Evolutionary conservation across 2,113 vertebrate genomes (phyloP), one percentile per base, ranked within the genome.

Genomic region (Osmerus eperlanus): DNA sequence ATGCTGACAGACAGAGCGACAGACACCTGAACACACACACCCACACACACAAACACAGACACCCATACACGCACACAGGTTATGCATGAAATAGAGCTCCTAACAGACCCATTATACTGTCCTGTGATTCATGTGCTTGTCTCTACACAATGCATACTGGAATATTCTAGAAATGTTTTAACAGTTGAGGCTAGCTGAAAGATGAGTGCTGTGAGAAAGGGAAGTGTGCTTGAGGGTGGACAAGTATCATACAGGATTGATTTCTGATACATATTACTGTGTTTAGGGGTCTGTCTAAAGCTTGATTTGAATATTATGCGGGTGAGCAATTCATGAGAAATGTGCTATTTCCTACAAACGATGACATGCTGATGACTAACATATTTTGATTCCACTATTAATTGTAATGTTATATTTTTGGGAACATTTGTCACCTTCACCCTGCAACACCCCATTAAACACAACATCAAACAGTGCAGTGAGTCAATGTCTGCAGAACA

Each of bases 161-260:
- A 28, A 63, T 15, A 32, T 63, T 63, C 15, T 28, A 65, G 29
- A 32, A 64, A 64, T 64, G 29, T 67, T 71, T 70, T 64, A 66
- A 28, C 65, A 36, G 63, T 52, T 18, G 67, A 62, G 65, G 72
- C 60, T 67, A 71, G 67, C 66, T 81, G 65, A 65, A 68, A 85
- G 75, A 62, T 62, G 65, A 81, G 71, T 60, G 54, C 65, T 74
- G 74, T 87, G 81, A 78, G 78, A 83, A 81, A 74, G 65, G 71
- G 62, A 75, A 75, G 69, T 79, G 78, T 77, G 75, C 84, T 82
- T 9, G 5, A 65, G 83, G 76, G 67, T 74, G 68, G 71, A 85
- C 80, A 74, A 70, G 58, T 80, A 85, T 82, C 78, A 85, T 47
- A 52, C 29, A 63, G 80, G 81, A 84, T 86, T 80, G 69, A 71